Base-by-base conservation (phyloP, 1,140 invertebrate genomes). In the Philopotamus ludificatus region DNA sequence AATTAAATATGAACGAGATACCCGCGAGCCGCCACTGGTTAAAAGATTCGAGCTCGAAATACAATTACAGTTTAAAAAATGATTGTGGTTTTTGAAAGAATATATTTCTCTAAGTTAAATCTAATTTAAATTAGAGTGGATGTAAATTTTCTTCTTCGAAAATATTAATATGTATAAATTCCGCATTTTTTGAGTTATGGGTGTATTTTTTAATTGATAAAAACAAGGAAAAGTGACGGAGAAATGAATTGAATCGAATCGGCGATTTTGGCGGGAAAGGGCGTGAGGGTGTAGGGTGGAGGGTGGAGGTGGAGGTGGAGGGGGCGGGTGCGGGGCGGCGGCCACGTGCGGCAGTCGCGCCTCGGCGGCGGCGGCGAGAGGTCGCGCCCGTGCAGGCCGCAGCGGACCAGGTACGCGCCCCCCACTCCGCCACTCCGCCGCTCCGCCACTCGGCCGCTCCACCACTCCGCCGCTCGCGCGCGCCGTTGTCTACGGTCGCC, bases 301-400 rank as follows among this genome's bases (percentile, higher is more conserved):
- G 50, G 21, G 50, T 20, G 50, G 21, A 26, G 53, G 3, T 23
- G 1, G 20, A 25, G 20, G 21, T 9, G 39, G 25, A 18, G 22
- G 58, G 20, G 22, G 7, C 15, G 25, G 51, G 1, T 21, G 60
- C 1, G 47, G 60, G 15, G 47, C 15, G 42, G 12, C 28, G 47
- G n/a, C 47, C 60, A 53, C 47, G 60, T 50, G 47, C 25, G 47
- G 55, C 54, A 18, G 42, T 23, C 44, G 51, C 41, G 18, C 10
- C 9, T 12, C 54, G 26, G 23, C 54, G 23, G 7, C 9, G 7
- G 3, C 26, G 23, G 16, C 18, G 4, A 7, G 4, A 8, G 44
- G 44, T 34, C 18, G 44, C 44, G 44, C 18, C 8, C 44, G 44
- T 47, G 45, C 3, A 21, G 2, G 10, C 15, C 49, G 49, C 20